A percentile compares a stretch with the other conserved stretches of the same genome.
These are phyloP conservation scores for Sphaerodactylus townsendi DNA, from an alignment of 2,113 vertebrate species.

Conservation along the genomic window DNA sequence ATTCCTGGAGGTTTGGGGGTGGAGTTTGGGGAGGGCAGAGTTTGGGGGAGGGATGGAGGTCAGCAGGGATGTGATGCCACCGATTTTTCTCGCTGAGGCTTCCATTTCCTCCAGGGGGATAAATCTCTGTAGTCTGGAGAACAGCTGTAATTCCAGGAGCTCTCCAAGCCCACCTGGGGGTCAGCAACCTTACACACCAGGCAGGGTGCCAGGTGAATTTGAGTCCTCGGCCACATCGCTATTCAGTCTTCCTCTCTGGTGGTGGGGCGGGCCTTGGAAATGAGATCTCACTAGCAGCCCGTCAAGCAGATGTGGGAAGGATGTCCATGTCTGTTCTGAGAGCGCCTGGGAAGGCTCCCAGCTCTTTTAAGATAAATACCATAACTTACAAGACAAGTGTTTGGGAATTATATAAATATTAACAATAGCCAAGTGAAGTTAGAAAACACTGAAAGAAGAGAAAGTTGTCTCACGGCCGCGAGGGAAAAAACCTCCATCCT, in stretches of 20 bases:
- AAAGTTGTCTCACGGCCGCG: not conserved
- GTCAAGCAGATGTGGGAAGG: not conserved
- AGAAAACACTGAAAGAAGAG: not conserved
- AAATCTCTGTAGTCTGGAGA: too few relatives aligned
- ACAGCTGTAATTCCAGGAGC: too few relatives aligned
- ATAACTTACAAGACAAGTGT: conserved; percentile 35
- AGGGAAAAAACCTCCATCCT: not conserved
- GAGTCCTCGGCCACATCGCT: not conserved
- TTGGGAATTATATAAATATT: conserved; percentile 33
- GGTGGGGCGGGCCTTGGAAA: not conserved
- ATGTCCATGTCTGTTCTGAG: not conserved
- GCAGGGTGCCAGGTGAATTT: not conserved
- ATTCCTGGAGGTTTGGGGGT: too few relatives aligned
- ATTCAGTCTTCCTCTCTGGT: not conserved
- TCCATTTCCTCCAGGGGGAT: too few relatives aligned
- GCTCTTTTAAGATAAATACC: conserved; percentile 5
- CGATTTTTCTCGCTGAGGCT: too few relatives aligned
- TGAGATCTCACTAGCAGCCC: not conserved
- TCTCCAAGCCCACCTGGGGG: too few relatives aligned
- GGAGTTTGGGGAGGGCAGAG: too few relatives aligned
- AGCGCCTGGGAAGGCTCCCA: conserved; percentile 21
- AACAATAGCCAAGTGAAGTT: not conserved
- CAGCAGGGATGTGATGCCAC: too few relatives aligned
- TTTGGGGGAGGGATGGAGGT: too few relatives aligned
- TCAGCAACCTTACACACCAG: not conserved